Conservation (phyloP, 1,140 invertebrate species). For the Onthophagus taurus region DNA sequence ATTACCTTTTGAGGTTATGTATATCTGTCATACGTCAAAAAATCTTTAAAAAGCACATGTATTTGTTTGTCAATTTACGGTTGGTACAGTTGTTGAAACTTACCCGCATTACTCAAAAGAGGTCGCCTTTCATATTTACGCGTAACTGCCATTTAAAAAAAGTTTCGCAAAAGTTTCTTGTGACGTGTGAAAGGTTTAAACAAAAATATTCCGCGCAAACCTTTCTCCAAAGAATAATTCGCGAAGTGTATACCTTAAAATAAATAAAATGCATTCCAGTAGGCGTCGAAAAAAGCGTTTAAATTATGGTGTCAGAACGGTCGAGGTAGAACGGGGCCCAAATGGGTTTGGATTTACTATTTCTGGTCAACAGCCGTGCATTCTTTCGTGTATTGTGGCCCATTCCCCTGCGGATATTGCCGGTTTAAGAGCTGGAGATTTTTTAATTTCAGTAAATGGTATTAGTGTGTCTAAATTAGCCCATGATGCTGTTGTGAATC, state of each 20-base stretch:
- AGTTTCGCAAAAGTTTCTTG: not conserved
- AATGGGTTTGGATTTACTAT: conserved; percentile 89
- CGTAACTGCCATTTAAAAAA: not conserved
- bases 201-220: too few species aligned
- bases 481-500: conserved; percentile 85
- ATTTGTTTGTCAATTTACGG: too few species aligned
- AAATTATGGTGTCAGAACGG: conserved; percentile 70
- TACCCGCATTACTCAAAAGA: too few species aligned
- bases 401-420: conserved; percentile 77
- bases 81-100: too few species aligned
- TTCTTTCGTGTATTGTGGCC: conserved; percentile 77
- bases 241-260: conserved; percentile 9
- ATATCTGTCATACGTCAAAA: too few species aligned
- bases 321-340: conserved; percentile 73
- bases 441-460: conserved; percentile 84
- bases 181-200: too few species aligned
- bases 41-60: too few species aligned
- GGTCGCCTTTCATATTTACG: not conserved
- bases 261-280: conserved; percentile 51
- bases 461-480: conserved; percentile 78
- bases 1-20: too few species aligned
- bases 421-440: conserved; percentile 82
- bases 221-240: too few species aligned
- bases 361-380: conserved; percentile 85
- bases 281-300: conserved; percentile 69